Evolutionary conservation across 1,140 invertebrate genomes (phyloP).

Genomic region (Helicoverpa armigera): DNA sequence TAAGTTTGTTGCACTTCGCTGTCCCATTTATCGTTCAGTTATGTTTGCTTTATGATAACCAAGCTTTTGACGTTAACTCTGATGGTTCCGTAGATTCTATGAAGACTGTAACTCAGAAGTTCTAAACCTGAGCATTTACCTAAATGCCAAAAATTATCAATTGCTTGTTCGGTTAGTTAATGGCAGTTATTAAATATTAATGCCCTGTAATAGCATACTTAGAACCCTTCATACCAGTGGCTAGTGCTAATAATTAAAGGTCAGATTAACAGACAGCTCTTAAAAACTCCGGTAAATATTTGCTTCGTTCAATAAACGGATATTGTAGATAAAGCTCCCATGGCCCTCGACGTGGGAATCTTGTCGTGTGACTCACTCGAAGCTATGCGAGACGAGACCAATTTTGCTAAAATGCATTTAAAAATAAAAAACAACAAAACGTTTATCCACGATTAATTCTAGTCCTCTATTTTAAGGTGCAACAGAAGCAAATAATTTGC

Average conservation of each 20-base stretch:
- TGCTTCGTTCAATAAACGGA: constrained; percentile 31
- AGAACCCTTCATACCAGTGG: neutral
- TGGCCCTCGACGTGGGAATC: constrained; percentile 51
- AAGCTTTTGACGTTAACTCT: constrained; percentile 10
- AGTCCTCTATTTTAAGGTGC: constrained; percentile 50
- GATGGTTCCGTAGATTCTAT: neutral
- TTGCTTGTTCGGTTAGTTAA: neutral
- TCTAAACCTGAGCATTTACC: neutral
- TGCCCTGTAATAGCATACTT: neutral
- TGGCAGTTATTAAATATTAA: neutral
- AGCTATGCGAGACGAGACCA: constrained; percentile 29
- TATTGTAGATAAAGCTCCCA: constrained; percentile 28
- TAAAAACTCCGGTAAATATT: constrained; percentile 46
- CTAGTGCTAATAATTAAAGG: constrained; percentile 23
- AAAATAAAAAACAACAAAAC: constrained; percentile 28
- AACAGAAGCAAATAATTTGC: constrained; percentile 67
- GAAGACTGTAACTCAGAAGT: neutral
- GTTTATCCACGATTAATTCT: constrained; percentile 45
- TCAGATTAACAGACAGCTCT: constrained; percentile 7
- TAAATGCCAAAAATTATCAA: neutral
- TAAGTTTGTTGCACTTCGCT: constrained; percentile 42
- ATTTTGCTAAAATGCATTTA: constrained; percentile 40
- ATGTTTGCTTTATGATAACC: constrained; percentile 43
- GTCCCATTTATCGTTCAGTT: constrained; percentile 41
- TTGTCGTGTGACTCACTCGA: constrained; percentile 43